Evolutionary conservation across 2,888 invertebrate genomes (phyloP).

Genomic region (Chrysina gloriosa): DNA sequence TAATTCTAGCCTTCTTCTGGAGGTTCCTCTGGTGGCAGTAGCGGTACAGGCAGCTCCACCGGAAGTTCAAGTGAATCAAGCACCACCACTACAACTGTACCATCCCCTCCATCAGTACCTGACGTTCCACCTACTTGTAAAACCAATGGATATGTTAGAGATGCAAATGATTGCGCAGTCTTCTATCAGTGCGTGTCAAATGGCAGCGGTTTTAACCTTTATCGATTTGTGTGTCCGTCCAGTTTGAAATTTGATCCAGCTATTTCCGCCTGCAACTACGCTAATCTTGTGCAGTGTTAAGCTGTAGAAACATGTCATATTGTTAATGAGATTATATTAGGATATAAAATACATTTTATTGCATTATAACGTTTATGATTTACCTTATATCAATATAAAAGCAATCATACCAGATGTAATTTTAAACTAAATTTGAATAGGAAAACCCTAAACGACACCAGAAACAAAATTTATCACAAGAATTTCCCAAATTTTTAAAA

Average conservation of each 20-base stretch:
- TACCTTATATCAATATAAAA: too few relatives aligned
- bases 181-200: slow-evolving; percentile 62
- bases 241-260: slow-evolving; percentile 62
- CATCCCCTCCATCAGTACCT: not conserved
- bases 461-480: too few relatives aligned
- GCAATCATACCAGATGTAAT: too few relatives aligned
- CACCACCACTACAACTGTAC: slow-evolving; percentile 11
- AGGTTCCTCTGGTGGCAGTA: not conserved
- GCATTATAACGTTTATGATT: too few relatives aligned
- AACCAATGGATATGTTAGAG: slow-evolving; percentile 62
- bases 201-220: slow-evolving; percentile 49
- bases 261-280: slow-evolving; percentile 62
- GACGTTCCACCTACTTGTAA: slow-evolving; percentile 56
- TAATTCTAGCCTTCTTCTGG: too few relatives aligned
- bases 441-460: too few relatives aligned
- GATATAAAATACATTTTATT: too few relatives aligned
- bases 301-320: not conserved
- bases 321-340: too few relatives aligned
- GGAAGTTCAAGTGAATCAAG: not conserved
- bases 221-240: slow-evolving; percentile 60
- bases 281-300: slow-evolving; percentile 26
- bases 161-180: slow-evolving; percentile 60
- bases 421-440: too few relatives aligned
- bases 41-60: not conserved
- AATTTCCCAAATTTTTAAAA: too few relatives aligned